Evolutionary conservation across 2,797 vertebrate species (phyloP).

Genomic region (Lacerta viridis): DNA sequence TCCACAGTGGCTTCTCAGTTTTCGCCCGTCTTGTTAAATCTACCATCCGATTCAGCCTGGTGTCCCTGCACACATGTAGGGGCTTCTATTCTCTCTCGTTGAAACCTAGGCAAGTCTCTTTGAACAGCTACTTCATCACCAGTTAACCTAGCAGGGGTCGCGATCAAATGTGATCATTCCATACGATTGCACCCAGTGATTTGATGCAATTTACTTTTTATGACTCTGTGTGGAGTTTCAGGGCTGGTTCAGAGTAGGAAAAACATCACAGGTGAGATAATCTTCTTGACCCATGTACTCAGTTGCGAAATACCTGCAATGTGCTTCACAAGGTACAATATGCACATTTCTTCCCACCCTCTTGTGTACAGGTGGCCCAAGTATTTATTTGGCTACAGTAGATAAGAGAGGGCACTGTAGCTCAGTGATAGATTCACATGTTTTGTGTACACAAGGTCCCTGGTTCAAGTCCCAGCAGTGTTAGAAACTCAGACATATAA

Average conservation of each 20-base stretch:
- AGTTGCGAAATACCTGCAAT: not conserved
- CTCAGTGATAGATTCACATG: not conserved
- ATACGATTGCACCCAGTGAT: constrained; percentile 34
- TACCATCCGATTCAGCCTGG: not conserved
- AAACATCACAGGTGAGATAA: constrained; percentile 6
- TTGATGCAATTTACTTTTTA: constrained; percentile 47
- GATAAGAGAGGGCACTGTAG: not conserved
- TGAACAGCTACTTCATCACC: constrained; percentile 37
- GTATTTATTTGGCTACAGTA: not conserved
- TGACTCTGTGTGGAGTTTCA: constrained; percentile 25
- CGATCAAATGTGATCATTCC: constrained; percentile 51
- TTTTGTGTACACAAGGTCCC: not conserved
- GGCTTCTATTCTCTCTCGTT: constrained; percentile 23
- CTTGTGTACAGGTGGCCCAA: not conserved
- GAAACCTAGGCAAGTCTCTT: constrained; percentile 15
- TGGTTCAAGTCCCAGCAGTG: not conserved
- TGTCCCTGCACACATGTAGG: not conserved
- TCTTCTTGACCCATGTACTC: not conserved
- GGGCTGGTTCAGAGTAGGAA: constrained; percentile 6
- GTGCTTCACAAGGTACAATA: not conserved
- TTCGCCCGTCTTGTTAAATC: not conserved
- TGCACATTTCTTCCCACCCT: not conserved
- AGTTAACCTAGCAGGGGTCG: constrained; percentile 45
- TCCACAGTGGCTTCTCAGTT: not conserved
- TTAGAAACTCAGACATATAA: too few relatives aligned